Evolutionary conservation across 2,888 invertebrate genomes (phyloP), one percentile per base, ranked within the genome.

Genomic region (Saturnia japonica): DNA sequence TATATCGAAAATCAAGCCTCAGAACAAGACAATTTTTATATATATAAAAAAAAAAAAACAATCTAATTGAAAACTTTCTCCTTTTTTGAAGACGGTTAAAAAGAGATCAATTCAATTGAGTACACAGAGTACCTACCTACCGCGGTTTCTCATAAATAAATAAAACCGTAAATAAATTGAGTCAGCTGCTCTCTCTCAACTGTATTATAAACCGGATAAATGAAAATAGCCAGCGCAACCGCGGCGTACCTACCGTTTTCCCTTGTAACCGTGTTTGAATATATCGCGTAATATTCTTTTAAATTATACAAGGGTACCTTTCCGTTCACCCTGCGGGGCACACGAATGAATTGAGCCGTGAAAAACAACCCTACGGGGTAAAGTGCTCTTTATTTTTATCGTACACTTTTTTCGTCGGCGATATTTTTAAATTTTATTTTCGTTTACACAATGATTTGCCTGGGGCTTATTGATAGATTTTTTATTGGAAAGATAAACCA

Each of bases 281-380:
- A 47, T 69, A 64, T 64, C 60, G 70, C 42, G 70, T 70, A 70
- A 70, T 70, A 60, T 70, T 70, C 70, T 70, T 70, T 70, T 68
- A 70, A 70, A 70, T 70, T 70, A 60, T 67, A 60, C 62, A 60
- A 57, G 70, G 67, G 70, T 68, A 54, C 28, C 54, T 28, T 67
- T 42, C 25, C 12, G 3, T 40, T n/a, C 19, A 54, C 54, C 34
- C 68, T 40, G 40, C 34, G 68, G 68, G 68, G 68, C 14, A 19
- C 34, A 19, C 9, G 64, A 64, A 40, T n/a, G 64, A 64, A 64
- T 64, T 64, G 64, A 64, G 40, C 40, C 64, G 64, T 64, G 64
- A 64, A 64, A 62, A 64, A 64, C 64, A 64, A 40, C 64, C 64
- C 64, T n/a, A 64, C 14, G 40, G 42, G 3, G n/a, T 47, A 14